Evolutionary conservation across 2,888 invertebrate genomes (phyloP).

Genomic region (Orgyia antiqua): DNA sequence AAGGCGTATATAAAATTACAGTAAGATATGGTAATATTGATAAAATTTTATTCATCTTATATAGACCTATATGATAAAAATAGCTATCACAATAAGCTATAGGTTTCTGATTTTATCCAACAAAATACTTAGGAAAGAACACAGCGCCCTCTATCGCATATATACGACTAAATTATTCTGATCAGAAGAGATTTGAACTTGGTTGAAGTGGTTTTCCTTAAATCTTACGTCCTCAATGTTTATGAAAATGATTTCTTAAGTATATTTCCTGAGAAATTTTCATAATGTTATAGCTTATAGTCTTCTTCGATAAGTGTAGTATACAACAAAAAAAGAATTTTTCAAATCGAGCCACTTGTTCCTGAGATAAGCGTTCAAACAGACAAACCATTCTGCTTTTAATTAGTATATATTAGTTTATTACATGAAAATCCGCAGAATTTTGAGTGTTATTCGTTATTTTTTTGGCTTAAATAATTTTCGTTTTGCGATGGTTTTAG

Average conservation of each 20-base stretch:
- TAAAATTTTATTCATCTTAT: conserved; percentile 25
- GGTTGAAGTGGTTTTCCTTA: conserved; percentile 25
- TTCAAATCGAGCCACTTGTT: too few relatives aligned
- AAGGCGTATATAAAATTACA: too few relatives aligned
- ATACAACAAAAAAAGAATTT: too few relatives aligned
- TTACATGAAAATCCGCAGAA: too few relatives aligned
- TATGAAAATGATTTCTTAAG: conserved; percentile 11
- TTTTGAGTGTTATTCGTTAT: too few relatives aligned
- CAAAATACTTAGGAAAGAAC: conserved; percentile 32
- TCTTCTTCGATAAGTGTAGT: too few relatives aligned
- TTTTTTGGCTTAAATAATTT: too few relatives aligned
- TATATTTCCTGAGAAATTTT: conserved; percentile 5
- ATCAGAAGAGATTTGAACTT: conserved; percentile 28
- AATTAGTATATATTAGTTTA: too few relatives aligned
- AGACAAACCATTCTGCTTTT: too few relatives aligned
- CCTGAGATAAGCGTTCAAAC: too few relatives aligned
- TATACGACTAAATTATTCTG: conserved; percentile 54
- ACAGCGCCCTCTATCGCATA: conserved; percentile 41
- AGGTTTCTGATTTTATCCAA: conserved; percentile 43
- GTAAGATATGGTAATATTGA: conserved; percentile 13
- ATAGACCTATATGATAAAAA: conserved; percentile 12
- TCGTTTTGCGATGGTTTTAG: too few relatives aligned
- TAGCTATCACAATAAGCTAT: conserved; percentile 30
- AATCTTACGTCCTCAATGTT: conserved; percentile 13
- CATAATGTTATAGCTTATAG: too few relatives aligned